These are phyloP conservation scores for Nomada hirtipes DNA, from an alignment of 2,888 invertebrate species.

Conservation along the genomic window DNA sequence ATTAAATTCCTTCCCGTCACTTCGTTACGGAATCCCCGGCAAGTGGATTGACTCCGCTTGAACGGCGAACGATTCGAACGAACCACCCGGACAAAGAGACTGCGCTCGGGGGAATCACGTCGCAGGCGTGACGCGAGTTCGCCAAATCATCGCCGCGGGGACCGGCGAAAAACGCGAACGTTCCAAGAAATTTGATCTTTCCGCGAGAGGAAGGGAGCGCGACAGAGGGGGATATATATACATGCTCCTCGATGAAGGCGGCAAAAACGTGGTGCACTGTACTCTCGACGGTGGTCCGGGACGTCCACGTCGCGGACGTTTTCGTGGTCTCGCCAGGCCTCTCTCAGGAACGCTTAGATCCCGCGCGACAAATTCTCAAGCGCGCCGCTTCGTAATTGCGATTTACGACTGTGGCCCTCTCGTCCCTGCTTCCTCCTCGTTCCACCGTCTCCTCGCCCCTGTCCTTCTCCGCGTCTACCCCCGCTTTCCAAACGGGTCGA, in stretches of 20 bases:
- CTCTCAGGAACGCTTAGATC: slow-evolving; percentile 75
- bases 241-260: not conserved
- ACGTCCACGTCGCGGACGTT: slow-evolving; percentile 58
- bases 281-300: slow-evolving; percentile 70
- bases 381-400: slow-evolving; percentile 83
- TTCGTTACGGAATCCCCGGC: not conserved
- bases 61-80: not conserved
- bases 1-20: not conserved
- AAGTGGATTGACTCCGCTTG: not conserved
- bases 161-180: slow-evolving; percentile 8
- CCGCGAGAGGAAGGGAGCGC: slow-evolving; percentile 8
- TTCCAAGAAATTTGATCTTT: slow-evolving; percentile 53
- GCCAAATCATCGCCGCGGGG: slow-evolving; percentile 9
- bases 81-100: not conserved
- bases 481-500: slow-evolving; percentile 72
- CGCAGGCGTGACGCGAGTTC: not conserved
- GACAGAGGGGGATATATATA: slow-evolving; percentile 18
- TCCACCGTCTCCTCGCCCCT: slow-evolving; percentile 43
- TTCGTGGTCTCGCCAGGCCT: slow-evolving; percentile 47
- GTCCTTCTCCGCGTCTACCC: slow-evolving; percentile 59
- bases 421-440: slow-evolving; percentile 11
- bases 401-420: slow-evolving; percentile 78
- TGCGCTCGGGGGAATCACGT: not conserved
- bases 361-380: slow-evolving; percentile 83
- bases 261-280: slow-evolving; percentile 52